These are phyloP conservation scores for Caenorhabditis doughertyi DNA, from an alignment of 2,888 invertebrate genomes.

Conservation along the genomic window DNA sequence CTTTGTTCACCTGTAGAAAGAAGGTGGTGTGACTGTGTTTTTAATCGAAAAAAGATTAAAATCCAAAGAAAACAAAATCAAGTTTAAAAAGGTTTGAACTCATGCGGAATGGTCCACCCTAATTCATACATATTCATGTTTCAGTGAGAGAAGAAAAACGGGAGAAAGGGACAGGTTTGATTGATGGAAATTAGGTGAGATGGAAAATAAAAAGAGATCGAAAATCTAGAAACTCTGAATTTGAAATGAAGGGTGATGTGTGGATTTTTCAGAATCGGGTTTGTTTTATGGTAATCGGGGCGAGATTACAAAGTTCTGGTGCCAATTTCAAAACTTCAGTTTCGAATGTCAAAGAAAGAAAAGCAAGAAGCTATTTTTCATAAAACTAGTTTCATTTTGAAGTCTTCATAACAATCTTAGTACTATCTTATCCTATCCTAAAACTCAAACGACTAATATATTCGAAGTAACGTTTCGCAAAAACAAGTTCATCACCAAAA, in stretches of 20 bases:
- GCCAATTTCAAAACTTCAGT: too few relatives aligned
- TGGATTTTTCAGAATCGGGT: too few relatives aligned
- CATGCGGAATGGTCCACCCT: slow-evolving; percentile 46
- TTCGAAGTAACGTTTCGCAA: neutral
- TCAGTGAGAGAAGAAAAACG: neutral
- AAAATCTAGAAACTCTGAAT: slow-evolving; percentile 1
- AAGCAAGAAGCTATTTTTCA: neutral
- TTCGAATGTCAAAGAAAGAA: neutral
- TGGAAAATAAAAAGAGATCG: neutral
- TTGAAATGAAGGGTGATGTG: slow-evolving; percentile 1
- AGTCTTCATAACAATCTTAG: too few relatives aligned
- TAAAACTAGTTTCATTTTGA: too few relatives aligned
- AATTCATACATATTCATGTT: slow-evolving; percentile 41
- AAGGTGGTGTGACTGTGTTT: neutral
- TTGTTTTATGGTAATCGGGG: too few relatives aligned
- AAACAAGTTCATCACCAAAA: neutral
- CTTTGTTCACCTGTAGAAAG: neutral
- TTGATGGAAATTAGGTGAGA: slow-evolving; percentile 3
- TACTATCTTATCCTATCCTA: too few relatives aligned
- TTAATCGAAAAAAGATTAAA: slow-evolving; percentile 17
- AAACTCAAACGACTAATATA: too few relatives aligned
- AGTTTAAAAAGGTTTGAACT: too few relatives aligned
- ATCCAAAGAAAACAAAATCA: slow-evolving; percentile 7
- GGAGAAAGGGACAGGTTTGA: slow-evolving; percentile 20
- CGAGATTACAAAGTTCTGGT: too few relatives aligned